Percentiles rank a stretch among this genome's conserved stretches.
These are phyloP conservation scores for Acrobasis suavella DNA, from an alignment of 2,888 invertebrate genomes.

Conservation along the genomic window DNA sequence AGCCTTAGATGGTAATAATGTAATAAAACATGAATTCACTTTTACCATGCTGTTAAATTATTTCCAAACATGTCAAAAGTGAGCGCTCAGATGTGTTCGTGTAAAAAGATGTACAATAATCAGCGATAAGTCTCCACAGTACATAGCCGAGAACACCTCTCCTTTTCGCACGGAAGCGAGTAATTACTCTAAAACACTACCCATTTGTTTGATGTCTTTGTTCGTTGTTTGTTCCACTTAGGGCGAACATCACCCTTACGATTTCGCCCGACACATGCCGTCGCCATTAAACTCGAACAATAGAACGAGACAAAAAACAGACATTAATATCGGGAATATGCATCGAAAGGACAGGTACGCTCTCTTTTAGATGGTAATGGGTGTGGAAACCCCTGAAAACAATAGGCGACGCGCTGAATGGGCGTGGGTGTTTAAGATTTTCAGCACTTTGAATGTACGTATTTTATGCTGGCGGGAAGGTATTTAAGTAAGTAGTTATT, in stretches of 20 bases:
- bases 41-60: no score
- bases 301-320: conserved; percentile 75
- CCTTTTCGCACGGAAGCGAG: conserved; percentile 76
- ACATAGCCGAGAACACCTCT: conserved; percentile 65
- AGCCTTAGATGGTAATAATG: no score
- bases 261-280: conserved; percentile 73
- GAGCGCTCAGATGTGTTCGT: neutral
- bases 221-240: conserved; percentile 81
- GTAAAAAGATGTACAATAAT: conserved; percentile 57
- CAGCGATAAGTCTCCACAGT: conserved; percentile 61
- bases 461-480: conserved; percentile 2
- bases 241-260: conserved; percentile 76
- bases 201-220: conserved; percentile 83
- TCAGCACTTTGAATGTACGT: conserved; percentile 30
- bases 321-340: conserved; percentile 81
- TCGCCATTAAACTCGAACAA: conserved; percentile 74
- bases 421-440: conserved; percentile 39
- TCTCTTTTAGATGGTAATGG: conserved; percentile 62
- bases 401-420: conserved; percentile 56
- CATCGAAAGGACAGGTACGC: conserved; percentile 55
- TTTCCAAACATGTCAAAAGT: neutral
- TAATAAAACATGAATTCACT: no score
- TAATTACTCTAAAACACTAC: conserved; percentile 83
- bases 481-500: neutral
- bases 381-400: conserved; percentile 62